Percentiles rank a stretch among this genome's conserved stretches.
Evolutionary conservation across 92 coral and sea anemone genomes (phyloP).

Genomic region (Siderastrea siderea): DNA sequence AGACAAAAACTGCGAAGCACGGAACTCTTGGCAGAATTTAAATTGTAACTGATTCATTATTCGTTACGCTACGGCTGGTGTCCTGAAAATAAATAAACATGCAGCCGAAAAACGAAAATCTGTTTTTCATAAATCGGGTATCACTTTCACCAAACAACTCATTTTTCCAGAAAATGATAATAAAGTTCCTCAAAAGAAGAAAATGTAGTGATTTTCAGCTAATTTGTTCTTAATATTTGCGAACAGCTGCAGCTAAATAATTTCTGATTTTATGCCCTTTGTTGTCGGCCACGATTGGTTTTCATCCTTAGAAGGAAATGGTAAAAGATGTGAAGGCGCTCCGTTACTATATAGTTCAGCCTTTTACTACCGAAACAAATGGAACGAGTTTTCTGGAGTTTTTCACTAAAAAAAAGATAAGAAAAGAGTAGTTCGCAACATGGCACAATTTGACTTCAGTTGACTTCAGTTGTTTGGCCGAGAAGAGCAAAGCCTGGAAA

Average conservation of each 20-base stretch:
- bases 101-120: neutral
- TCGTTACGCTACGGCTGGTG: constrained; percentile 2
- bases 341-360: neutral
- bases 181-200: too few relatives aligned
- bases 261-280: neutral
- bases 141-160: neutral
- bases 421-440: neutral
- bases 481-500: too few relatives aligned
- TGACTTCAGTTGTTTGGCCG: too few relatives aligned
- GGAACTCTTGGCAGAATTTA: neutral
- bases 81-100: neutral
- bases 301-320: constrained; percentile 27
- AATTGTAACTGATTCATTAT: neutral
- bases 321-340: neutral
- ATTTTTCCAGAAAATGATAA: neutral
- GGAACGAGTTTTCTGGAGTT: neutral
- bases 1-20: constrained; percentile 11
- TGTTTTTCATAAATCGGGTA: neutral
- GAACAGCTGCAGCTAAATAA: neutral
- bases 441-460: too few relatives aligned
- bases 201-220: neutral
- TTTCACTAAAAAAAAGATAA: too few relatives aligned
- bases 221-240: neutral
- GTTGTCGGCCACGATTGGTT: neutral
- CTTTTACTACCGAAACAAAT: neutral